These are phyloP conservation scores for Ceratosolen solmsi DNA, from an alignment of 1,140 invertebrate species.

Conservation along the genomic window DNA sequence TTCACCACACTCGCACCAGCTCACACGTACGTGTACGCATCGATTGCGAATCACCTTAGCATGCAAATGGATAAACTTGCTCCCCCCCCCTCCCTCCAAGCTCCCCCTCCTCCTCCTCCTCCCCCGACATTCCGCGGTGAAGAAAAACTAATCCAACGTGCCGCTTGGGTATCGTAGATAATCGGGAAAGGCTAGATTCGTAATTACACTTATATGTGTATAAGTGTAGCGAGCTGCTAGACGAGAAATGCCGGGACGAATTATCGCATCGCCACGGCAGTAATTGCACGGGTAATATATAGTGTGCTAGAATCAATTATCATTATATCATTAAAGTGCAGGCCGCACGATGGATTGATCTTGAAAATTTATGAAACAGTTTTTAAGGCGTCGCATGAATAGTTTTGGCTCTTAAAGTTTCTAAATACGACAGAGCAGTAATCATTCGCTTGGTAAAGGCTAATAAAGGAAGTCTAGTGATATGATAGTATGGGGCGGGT, in stretches of 20 bases:
- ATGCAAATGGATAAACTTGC: slow-evolving; percentile 10
- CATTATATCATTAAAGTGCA: slow-evolving; percentile 30
- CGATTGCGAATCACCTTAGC: too few species aligned
- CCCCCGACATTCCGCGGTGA: too few species aligned
- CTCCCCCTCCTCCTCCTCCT: too few species aligned
- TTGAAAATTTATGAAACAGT: neutral
- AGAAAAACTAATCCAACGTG: neutral
- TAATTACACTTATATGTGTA: slow-evolving; percentile 27
- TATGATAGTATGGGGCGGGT: too few species aligned
- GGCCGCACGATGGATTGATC: slow-evolving; percentile 12
- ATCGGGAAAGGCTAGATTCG: slow-evolving; percentile 37
- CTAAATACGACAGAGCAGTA: slow-evolving; percentile 1
- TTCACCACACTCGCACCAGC: neutral
- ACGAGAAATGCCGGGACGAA: slow-evolving; percentile 25
- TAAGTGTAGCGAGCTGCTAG: neutral
- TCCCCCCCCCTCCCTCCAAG: neutral
- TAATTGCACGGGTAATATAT: slow-evolving; percentile 47
- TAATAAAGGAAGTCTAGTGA: too few species aligned
- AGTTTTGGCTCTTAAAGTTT: neutral
- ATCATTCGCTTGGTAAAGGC: neutral
- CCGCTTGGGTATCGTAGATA: slow-evolving; percentile 21
- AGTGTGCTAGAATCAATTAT: slow-evolving; percentile 40
- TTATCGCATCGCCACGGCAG: slow-evolving; percentile 40
- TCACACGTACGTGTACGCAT: neutral
- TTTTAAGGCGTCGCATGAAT: slow-evolving; percentile 10